Percentiles rank a stretch among this genome's conserved stretches.
phyloP scores from a whole-genome alignment of 2,113 vertebrate species.

The Campylomormyrus tamandua region DNA sequence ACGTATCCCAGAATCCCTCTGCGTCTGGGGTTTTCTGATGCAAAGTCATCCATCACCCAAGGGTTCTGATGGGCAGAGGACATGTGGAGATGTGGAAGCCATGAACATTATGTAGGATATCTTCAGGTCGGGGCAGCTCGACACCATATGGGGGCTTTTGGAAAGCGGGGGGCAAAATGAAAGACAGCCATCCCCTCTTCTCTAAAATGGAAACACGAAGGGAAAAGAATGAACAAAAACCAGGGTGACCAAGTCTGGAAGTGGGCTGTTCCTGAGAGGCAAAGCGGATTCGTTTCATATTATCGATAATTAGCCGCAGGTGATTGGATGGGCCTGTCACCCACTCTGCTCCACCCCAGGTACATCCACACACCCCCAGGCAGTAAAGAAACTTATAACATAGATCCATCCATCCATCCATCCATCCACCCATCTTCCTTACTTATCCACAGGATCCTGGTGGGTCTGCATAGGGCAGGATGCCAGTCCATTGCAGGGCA shows the following conservation, averaged over 20 bases:
- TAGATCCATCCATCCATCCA: background rate
- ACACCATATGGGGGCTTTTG: background rate
- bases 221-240: background rate
- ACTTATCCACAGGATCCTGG: background rate
- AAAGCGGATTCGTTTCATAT: background rate
- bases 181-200: background rate
- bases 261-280: background rate
- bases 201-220: background rate
- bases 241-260: background rate
- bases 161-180: background rate
- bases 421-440: background rate
- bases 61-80: background rate
- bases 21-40: background rate
- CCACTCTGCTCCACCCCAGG: background rate
- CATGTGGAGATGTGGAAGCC: background rate
- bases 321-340: background rate
- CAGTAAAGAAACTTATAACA: background rate
- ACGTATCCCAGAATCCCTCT: background rate
- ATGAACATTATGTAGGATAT: background rate
- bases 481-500: background rate
- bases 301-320: background rate
- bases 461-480: background rate
- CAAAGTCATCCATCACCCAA: background rate
- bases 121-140: background rate
- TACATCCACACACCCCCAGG: background rate